A percentile compares a stretch with the other conserved stretches of the same genome.
These are phyloP conservation scores for Linurgus olivaceus DNA, from an alignment of 2,797 vertebrate genomes.

Conservation along the genomic window DNA sequence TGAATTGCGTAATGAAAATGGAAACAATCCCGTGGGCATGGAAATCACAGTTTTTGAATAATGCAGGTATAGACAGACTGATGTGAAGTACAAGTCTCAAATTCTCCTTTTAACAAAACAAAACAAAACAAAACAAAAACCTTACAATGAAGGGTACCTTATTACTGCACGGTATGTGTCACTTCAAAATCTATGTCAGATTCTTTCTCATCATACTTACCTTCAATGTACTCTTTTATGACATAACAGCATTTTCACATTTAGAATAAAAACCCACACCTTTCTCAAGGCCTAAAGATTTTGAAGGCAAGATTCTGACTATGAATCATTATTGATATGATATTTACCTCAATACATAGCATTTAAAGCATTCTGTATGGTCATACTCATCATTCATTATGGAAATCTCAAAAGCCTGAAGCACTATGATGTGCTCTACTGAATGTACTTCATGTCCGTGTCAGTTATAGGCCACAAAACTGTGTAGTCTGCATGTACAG, in stretches of 20 bases:
- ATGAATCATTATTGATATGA: background rate
- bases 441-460: background rate
- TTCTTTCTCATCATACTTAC: background rate
- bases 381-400: background rate
- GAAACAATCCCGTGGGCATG: background rate
- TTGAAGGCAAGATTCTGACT: background rate
- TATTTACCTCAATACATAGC: background rate
- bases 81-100: background rate
- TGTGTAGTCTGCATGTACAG: background rate
- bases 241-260: background rate
- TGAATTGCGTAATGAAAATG: background rate
- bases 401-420: background rate
- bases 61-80: background rate
- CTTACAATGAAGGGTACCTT: background rate
- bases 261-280: background rate
- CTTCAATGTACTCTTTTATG: background rate
- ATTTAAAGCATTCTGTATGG: background rate
- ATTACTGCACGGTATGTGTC: rapidly evolving
- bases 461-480: background rate
- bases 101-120: background rate
- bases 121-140: background rate
- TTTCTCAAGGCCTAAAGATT: background rate
- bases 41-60: background rate
- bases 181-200: background rate
- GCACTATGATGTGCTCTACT: background rate